Conservation (phyloP, 2,888 invertebrate species). For the Drosophila mimica region DNA sequence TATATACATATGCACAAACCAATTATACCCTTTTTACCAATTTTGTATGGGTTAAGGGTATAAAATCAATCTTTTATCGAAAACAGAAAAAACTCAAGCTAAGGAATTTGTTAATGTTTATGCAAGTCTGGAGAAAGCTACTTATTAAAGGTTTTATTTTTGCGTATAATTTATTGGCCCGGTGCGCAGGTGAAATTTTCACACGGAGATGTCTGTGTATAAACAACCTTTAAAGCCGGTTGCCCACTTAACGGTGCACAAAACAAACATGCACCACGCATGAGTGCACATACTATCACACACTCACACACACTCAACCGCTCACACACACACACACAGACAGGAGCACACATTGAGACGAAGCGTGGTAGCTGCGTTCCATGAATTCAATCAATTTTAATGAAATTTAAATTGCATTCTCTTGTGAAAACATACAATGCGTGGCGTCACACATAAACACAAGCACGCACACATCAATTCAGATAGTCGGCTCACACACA, state of each 20-base stretch:
- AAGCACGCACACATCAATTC: conserved; percentile 16
- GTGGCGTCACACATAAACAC: conserved; percentile 27
- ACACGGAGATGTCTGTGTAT: conserved; percentile 43
- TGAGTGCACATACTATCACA: conserved; percentile 11
- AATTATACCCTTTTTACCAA: too few relatives aligned
- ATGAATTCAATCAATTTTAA: conserved; percentile 83
- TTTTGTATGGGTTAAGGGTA: too few relatives aligned
- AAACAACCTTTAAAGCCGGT: conserved; percentile 49
- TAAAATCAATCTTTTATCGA: not conserved
- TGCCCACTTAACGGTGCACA: conserved; percentile 66
- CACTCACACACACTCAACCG: conserved; percentile 4
- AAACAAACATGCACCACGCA: conserved; percentile 37
- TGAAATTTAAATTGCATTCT: conserved; percentile 83
- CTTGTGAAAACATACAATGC: conserved; percentile 76
- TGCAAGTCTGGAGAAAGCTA: not conserved
- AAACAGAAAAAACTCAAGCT: not conserved
- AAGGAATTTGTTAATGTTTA: not conserved
- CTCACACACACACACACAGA: not conserved
- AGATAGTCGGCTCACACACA: conserved; percentile 27
- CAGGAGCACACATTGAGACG: conserved; percentile 29
- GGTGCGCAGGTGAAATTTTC: conserved; percentile 13
- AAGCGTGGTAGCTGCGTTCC: conserved; percentile 52
- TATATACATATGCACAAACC: too few relatives aligned
- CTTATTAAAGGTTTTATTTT: conserved; percentile 6
- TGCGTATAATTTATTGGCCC: not conserved